Conservation (phyloP, 1,140 invertebrate species). For the Epicauta chinensis region DNA sequence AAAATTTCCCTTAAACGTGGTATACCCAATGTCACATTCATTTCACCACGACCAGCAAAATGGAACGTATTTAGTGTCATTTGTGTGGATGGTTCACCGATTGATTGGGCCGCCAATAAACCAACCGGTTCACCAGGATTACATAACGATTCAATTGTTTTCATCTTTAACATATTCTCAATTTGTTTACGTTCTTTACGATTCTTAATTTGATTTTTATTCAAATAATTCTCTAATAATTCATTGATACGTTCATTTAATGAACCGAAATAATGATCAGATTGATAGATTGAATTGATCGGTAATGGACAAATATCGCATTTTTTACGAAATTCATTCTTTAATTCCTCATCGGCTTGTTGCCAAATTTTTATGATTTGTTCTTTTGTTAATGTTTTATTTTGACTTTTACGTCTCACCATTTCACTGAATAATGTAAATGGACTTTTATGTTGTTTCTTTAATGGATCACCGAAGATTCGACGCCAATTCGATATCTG, state of each 20-base stretch:
- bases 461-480: slow-evolving; percentile 46
- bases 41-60: slow-evolving; percentile 98
- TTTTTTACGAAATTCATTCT: slow-evolving; percentile 44
- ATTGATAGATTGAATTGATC: slow-evolving; percentile 57
- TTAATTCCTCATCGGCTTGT: slow-evolving; percentile 51
- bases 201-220: slow-evolving; percentile 39
- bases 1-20: slow-evolving; percentile 94
- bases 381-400: slow-evolving; percentile 41
- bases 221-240: slow-evolving; percentile 61
- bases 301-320: slow-evolving; percentile 63
- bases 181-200: slow-evolving; percentile 49
- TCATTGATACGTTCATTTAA: slow-evolving; percentile 71
- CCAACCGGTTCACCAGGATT: slow-evolving; percentile 95
- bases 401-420: slow-evolving; percentile 38
- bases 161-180: slow-evolving; percentile 66
- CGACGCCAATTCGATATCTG: slow-evolving; percentile 56
- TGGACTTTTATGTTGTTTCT: slow-evolving; percentile 33
- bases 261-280: slow-evolving; percentile 73
- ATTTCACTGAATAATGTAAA: slow-evolving; percentile 39
- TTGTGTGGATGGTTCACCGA: slow-evolving; percentile 98
- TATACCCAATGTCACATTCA: slow-evolving; percentile 99
- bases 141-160: slow-evolving; percentile 69
- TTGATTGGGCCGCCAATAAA: slow-evolving; percentile 87
- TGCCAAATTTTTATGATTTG: slow-evolving; percentile 59
- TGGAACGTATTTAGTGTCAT: slow-evolving; percentile 99